phyloP scores from a whole-genome alignment of 1,140 invertebrate species.

The Pissodes strobi region DNA sequence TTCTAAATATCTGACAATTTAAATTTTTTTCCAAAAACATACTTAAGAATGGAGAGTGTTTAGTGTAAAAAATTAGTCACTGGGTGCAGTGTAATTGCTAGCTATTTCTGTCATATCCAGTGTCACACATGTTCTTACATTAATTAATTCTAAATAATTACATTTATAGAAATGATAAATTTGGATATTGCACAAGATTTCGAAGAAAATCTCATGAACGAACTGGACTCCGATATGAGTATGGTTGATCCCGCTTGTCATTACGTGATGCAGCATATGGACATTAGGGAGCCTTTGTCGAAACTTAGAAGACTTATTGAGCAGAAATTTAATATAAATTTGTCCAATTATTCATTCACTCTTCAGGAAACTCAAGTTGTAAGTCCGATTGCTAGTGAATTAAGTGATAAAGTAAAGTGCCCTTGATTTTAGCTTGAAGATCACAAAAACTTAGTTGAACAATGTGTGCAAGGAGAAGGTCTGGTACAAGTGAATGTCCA shows the following conservation, averaged over 20 bases:
- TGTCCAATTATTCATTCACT: conserved; percentile 83
- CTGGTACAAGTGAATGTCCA: conserved; percentile 92
- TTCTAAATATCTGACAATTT: no score
- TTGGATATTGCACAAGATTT: conserved; percentile 10
- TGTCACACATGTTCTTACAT: no score
- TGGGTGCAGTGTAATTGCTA: no score
- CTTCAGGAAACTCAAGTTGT: conserved; percentile 82
- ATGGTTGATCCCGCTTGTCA: conserved; percentile 63
- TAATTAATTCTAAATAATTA: no score
- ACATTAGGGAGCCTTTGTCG: conserved; percentile 83
- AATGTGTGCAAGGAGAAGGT: conserved; percentile 91
- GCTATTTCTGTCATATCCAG: no score
- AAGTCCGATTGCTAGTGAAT: no score
- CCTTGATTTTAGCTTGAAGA: conserved; percentile 73
- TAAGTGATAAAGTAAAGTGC: no score
- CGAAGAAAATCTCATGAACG: conserved; percentile 49
- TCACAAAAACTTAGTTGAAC: conserved; percentile 88
- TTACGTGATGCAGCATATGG: conserved; percentile 85
- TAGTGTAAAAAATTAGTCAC: no score
- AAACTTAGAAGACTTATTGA: conserved; percentile 75
- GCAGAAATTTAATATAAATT: conserved; percentile 68
- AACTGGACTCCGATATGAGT: conserved; percentile 51
- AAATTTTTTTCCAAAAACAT: no score
- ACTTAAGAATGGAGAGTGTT: no score
- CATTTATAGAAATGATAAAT: no score